Evolutionary conservation across 2,888 invertebrate species (phyloP).

Genomic region (Tanytarsus gracilentus): DNA sequence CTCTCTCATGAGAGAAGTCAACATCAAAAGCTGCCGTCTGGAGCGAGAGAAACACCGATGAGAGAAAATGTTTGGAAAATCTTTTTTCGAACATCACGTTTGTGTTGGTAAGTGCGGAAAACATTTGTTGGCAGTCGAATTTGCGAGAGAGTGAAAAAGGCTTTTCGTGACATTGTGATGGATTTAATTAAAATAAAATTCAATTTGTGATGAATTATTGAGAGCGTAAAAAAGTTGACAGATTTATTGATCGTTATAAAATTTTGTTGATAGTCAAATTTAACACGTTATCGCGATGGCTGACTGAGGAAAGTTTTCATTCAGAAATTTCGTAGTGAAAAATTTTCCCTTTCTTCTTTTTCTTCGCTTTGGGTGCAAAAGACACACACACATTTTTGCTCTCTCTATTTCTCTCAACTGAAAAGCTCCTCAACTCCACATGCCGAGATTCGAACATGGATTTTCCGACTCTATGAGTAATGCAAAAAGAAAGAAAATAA

Average conservation of each 20-base stretch:
- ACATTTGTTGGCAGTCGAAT: conserved; percentile 25
- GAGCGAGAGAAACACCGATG: not conserved
- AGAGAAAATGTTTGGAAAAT: not conserved
- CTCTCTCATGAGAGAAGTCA: not conserved
- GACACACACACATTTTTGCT: not conserved
- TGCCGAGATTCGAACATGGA: conserved; percentile 4
- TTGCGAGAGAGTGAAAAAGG: not conserved
- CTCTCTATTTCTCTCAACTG: not conserved
- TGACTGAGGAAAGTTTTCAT: conserved; percentile 19
- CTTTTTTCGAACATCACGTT: too few relatives aligned
- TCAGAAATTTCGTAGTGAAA: conserved; percentile 17
- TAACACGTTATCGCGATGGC: not conserved
- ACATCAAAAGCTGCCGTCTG: not conserved
- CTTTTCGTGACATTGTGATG: conserved; percentile 26
- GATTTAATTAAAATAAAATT: conserved; percentile 10
- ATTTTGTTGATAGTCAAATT: conserved; percentile 22
- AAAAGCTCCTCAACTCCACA: conserved; percentile 3
- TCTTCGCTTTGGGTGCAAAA: not conserved
- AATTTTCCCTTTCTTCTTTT: conserved; percentile 15
- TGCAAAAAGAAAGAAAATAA: conserved; percentile 24
- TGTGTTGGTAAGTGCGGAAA: conserved; percentile 25
- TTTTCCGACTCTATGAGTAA: conserved; percentile 13
- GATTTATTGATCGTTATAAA: not conserved
- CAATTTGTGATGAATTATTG: conserved; percentile 17
- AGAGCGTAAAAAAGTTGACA: conserved; percentile 5